Conservation (phyloP, 2,113 vertebrate species). For the Hydropotes inermis region DNA sequence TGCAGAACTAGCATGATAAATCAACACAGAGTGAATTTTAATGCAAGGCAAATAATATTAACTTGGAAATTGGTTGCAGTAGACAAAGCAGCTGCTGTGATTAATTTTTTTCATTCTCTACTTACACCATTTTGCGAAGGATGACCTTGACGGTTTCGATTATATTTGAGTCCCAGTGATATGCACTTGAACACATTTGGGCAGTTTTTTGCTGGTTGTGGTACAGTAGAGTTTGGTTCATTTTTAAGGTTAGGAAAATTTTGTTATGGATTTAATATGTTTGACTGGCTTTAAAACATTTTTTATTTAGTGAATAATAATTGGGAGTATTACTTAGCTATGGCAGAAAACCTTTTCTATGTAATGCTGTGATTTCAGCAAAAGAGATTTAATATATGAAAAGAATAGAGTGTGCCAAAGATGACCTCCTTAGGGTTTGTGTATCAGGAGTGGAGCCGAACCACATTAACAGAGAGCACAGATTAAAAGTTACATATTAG, state of each 20-base stretch:
- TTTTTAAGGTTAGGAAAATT: slow-evolving; percentile 37
- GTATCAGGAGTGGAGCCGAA: neutral
- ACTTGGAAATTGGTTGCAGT: slow-evolving; percentile 71
- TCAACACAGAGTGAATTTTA: slow-evolving; percentile 72
- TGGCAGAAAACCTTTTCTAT: neutral
- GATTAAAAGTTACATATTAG: neutral
- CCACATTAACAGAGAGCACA: neutral
- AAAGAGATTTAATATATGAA: neutral
- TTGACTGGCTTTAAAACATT: neutral
- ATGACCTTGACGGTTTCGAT: slow-evolving; percentile 57
- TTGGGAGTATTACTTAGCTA: neutral
- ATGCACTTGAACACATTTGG: neutral
- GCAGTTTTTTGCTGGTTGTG: neutral
- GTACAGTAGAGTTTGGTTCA: neutral
- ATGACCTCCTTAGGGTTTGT: neutral
- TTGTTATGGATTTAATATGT: neutral
- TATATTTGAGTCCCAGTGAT: neutral
- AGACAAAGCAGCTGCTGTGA: slow-evolving; percentile 78
- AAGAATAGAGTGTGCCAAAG: neutral
- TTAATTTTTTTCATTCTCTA: slow-evolving; percentile 64
- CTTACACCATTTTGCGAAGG: slow-evolving; percentile 44
- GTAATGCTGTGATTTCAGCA: neutral
- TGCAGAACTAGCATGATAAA: slow-evolving; percentile 77
- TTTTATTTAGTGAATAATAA: neutral
- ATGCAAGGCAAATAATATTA: slow-evolving; percentile 67